A percentile compares a stretch with the other conserved stretches of the same genome.
Evolutionary conservation across 2,888 invertebrate genomes (phyloP).

Genomic region (Andrena dorsata): DNA sequence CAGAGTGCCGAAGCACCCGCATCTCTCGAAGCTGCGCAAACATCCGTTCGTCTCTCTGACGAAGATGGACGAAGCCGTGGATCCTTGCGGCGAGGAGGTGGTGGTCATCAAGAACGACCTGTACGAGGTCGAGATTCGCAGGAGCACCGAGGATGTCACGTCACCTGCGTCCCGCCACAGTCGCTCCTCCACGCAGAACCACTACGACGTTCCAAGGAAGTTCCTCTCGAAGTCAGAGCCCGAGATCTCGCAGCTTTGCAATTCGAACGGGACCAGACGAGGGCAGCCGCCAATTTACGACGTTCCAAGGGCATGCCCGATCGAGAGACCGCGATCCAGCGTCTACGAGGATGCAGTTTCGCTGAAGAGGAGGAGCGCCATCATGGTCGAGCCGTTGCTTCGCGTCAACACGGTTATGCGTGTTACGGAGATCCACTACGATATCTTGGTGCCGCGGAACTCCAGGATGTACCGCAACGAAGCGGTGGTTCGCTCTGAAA

Average conservation of each 20-base stretch:
- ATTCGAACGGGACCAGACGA: too few species aligned
- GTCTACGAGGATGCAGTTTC: constrained; percentile 72
- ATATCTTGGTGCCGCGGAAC: constrained; percentile 69
- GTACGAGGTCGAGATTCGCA: constrained; percentile 64
- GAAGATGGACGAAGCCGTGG: constrained; percentile 35
- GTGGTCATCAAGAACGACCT: constrained; percentile 47
- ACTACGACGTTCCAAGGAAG: constrained; percentile 69
- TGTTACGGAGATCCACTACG: constrained; percentile 58
- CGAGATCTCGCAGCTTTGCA: constrained; percentile 27
- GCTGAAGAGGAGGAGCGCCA: constrained; percentile 56
- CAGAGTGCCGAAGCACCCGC: constrained; percentile 43
- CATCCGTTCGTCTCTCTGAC: constrained; percentile 66
- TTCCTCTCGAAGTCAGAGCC: constrained; percentile 69
- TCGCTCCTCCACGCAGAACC: constrained; percentile 30
- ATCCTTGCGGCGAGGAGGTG: background rate
- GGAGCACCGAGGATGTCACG: constrained; percentile 24
- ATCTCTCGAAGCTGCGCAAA: constrained; percentile 58
- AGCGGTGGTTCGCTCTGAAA: background rate
- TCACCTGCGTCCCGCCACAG: background rate
- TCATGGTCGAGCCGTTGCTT: background rate
- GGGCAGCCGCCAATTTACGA: constrained; percentile 62
- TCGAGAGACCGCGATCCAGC: constrained; percentile 67
- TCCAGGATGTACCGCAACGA: constrained; percentile 26
- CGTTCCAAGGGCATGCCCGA: constrained; percentile 49
- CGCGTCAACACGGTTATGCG: constrained; percentile 54